Percentiles rank a stretch among this genome's conserved stretches.
Evolutionary conservation across 2,888 invertebrate species (phyloP).

Genomic region (Meta bourneti): DNA sequence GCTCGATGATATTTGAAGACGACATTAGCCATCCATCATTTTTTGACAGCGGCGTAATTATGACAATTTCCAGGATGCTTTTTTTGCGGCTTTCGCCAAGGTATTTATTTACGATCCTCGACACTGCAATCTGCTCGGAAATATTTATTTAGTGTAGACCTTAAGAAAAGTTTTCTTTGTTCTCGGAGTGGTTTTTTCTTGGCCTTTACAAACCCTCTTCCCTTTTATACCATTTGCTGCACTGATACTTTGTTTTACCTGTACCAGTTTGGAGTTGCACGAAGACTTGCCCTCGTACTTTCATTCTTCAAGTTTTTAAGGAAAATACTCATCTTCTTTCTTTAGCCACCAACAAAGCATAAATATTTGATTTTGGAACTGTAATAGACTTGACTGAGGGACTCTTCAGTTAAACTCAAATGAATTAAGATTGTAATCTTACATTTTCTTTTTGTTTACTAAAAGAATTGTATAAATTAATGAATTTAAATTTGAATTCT

Average conservation of each 20-base stretch:
- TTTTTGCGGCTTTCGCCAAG: slow-evolving; percentile 30
- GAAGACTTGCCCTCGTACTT: neutral
- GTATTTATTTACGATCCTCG: slow-evolving; percentile 56
- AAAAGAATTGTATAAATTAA: no score
- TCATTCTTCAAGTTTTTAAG: neutral
- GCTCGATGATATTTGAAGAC: slow-evolving; percentile 29
- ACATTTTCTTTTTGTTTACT: no score
- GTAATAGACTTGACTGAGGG: no score
- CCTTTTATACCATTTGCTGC: slow-evolving; percentile 5
- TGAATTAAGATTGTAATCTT: no score
- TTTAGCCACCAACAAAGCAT: no score
- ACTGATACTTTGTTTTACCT: slow-evolving; percentile 3
- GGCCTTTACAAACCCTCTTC: neutral
- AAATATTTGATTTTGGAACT: no score
- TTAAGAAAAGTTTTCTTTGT: slow-evolving; percentile 50
- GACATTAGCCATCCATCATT: slow-evolving; percentile 63
- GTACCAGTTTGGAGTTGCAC: neutral
- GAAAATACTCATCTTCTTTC: neutral
- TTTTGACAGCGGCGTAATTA: slow-evolving; percentile 69
- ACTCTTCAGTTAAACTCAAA: no score
- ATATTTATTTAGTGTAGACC: slow-evolving; percentile 60
- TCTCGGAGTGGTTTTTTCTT: slow-evolving; percentile 8
- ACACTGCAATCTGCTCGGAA: slow-evolving; percentile 51
- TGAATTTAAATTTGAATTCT: no score
- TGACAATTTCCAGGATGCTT: slow-evolving; percentile 61